Evolutionary conservation across 2,113 vertebrate species (phyloP).

Genomic region (Sula dactylatra): DNA sequence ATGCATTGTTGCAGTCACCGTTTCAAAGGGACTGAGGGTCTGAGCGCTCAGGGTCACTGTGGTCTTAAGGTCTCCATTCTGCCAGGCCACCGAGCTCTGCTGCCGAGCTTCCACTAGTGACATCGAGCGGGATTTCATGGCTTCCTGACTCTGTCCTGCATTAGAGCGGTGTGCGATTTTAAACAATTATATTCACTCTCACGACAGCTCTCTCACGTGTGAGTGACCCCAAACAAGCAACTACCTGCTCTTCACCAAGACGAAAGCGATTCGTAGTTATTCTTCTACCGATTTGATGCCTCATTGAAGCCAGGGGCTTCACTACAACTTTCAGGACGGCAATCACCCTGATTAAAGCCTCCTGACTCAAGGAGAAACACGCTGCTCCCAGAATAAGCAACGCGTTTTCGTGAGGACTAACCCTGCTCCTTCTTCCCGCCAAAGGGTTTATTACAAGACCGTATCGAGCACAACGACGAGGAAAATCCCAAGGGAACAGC

Average conservation of each 20-base stretch:
- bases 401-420: fast-evolving
- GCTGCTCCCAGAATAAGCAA: neutral
- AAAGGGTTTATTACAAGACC: fast-evolving
- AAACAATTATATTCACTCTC: fast-evolving
- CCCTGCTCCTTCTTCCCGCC: fast-evolving
- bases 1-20: fast-evolving
- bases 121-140: fast-evolving
- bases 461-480: fast-evolving
- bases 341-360: neutral
- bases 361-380: fast-evolving
- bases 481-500: fast-evolving
- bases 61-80: neutral
- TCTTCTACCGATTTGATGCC: fast-evolving
- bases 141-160: neutral
- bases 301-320: fast-evolving
- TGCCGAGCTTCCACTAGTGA: fast-evolving
- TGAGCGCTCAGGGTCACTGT: fast-evolving
- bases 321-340: fast-evolving
- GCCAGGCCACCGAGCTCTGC: neutral
- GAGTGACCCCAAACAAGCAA: neutral
- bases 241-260: fast-evolving
- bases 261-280: fast-evolving
- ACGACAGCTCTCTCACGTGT: fast-evolving
- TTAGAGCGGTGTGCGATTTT: fast-evolving
- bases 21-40: fast-evolving